A percentile compares a stretch with the other conserved stretches of the same genome.
phyloP scores from a whole-genome alignment of 2,888 invertebrate species.

The Linnaemya tessellans region DNA sequence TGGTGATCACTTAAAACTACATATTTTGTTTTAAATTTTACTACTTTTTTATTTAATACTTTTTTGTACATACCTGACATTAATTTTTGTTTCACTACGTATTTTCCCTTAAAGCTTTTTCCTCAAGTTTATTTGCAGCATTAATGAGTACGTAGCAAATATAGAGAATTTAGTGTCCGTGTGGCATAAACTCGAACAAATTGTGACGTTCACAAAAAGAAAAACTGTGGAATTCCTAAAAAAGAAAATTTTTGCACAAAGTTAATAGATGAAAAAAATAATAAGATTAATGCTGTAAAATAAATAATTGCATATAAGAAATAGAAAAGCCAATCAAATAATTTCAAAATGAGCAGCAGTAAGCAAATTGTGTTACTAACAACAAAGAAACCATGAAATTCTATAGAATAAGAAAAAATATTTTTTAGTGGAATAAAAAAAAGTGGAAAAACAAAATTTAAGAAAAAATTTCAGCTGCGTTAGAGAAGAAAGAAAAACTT shows the following conservation, averaged over 20 bases:
- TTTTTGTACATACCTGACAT: constrained; percentile 2
- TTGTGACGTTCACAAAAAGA: constrained; percentile 60
- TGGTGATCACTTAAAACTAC: no score
- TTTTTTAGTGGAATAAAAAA: constrained; percentile 25
- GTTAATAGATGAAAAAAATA: constrained; percentile 20
- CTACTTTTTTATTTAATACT: not conserved
- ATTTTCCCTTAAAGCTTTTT: constrained; percentile 56
- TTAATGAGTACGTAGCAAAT: constrained; percentile 55
- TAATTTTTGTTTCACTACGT: constrained; percentile 11
- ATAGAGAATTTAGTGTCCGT: constrained; percentile 67
- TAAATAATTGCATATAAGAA: constrained; percentile 20
- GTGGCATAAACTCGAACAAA: constrained; percentile 71
- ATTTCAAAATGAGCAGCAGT: constrained; percentile 61
- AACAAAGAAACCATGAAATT: constrained; percentile 51
- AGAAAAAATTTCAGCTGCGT: constrained; percentile 29
- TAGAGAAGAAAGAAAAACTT: constrained; percentile 57
- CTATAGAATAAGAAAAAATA: constrained; percentile 50
- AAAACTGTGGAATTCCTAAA: constrained; percentile 48
- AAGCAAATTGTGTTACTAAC: constrained; percentile 12
- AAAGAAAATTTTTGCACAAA: constrained; percentile 58
- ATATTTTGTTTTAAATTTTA: not conserved
- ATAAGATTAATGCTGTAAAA: constrained; percentile 27
- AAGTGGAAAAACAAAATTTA: constrained; percentile 35
- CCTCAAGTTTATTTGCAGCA: constrained; percentile 54
- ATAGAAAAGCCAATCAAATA: constrained; percentile 19